These are phyloP conservation scores for Emmelina monodactyla DNA, from an alignment of 2,888 invertebrate genomes.

Conservation along the genomic window DNA sequence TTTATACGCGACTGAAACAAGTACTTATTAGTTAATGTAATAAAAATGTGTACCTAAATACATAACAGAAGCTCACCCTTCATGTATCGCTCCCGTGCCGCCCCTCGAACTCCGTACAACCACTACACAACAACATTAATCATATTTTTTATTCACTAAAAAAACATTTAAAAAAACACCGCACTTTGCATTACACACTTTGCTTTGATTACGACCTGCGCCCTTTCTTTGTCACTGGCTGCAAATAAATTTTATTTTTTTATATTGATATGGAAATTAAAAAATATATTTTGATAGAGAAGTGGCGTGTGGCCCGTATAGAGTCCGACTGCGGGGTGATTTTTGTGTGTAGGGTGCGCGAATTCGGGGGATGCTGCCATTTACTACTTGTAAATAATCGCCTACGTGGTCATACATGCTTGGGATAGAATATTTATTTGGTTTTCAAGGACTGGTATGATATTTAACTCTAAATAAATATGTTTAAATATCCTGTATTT, in stretches of 20 bases:
- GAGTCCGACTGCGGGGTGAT: constrained; percentile 48
- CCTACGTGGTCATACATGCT: constrained; percentile 12
- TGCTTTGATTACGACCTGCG: background rate
- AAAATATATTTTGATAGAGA: background rate
- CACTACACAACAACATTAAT: too few species aligned
- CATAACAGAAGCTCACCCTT: constrained; percentile 41
- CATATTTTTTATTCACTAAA: constrained; percentile 17
- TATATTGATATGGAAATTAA: too few species aligned
- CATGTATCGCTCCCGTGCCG: constrained; percentile 38
- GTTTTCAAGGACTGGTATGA: background rate
- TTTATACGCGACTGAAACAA: too few species aligned
- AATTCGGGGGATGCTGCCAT: constrained; percentile 39
- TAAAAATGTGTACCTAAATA: constrained; percentile 1
- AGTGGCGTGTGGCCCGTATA: constrained; percentile 37
- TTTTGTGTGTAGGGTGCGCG: constrained; percentile 37
- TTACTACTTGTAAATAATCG: constrained; percentile 33
- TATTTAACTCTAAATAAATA: too few species aligned
- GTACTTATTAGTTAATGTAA: too few species aligned
- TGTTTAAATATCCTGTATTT: too few species aligned
- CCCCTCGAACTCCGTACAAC: constrained; percentile 22
- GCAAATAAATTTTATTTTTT: background rate
- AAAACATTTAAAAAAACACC: constrained; percentile 21
- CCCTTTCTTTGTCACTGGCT: too few species aligned
- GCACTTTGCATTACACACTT: constrained; percentile 14
- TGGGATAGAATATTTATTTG: background rate